Base-by-base conservation (phyloP, 2,888 invertebrate genomes). In the Phalera bucephala region DNA sequence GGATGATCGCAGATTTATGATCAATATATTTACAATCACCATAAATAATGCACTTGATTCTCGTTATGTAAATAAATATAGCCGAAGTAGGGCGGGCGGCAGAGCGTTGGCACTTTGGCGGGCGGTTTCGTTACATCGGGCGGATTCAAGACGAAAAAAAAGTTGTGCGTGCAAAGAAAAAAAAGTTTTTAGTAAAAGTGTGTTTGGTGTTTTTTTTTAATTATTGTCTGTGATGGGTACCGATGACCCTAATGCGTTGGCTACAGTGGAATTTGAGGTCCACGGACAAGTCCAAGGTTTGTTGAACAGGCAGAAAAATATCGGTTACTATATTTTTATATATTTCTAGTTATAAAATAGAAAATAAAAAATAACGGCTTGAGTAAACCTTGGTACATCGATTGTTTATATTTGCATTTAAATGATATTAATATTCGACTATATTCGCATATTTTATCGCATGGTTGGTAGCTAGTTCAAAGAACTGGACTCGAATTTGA, bases 281-380 rank as follows among this genome's bases (percentile, higher is more conserved):
- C 96, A 92, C 71, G 97, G 97, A 37, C 94, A 95, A 84, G 97
- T 97, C 21, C 97, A 97, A 93, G 97, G 97, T 96, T 85, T 10
- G 36, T 8, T 7, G 8, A n/a, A n/a, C n/a, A n/a, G n/a, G n/a
- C n/a, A n/a, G n/a, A n/a, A n/a, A n/a, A n/a, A n/a, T n/a, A n/a
- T n/a, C n/a, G n/a, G n/a, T n/a, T n/a, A n/a, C n/a, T n/a, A n/a
- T n/a, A n/a, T n/a, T n/a, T n/a, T n/a, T n/a, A n/a, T n/a, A n/a
- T n/a, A n/a, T n/a, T n/a, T n/a, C n/a, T n/a, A n/a, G n/a, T n/a
- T n/a, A n/a, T n/a, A n/a, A n/a, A n/a, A n/a, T n/a, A n/a, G n/a
- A n/a, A n/a, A n/a, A n/a, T n/a, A n/a, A n/a, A n/a, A n/a, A n/a
- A n/a, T n/a, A n/a, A n/a, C n/a, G n/a, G n/a, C n/a, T n/a, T n/a